phyloP scores from a whole-genome alignment of 1,140 invertebrate genomes.

The Drosophila orena region DNA sequence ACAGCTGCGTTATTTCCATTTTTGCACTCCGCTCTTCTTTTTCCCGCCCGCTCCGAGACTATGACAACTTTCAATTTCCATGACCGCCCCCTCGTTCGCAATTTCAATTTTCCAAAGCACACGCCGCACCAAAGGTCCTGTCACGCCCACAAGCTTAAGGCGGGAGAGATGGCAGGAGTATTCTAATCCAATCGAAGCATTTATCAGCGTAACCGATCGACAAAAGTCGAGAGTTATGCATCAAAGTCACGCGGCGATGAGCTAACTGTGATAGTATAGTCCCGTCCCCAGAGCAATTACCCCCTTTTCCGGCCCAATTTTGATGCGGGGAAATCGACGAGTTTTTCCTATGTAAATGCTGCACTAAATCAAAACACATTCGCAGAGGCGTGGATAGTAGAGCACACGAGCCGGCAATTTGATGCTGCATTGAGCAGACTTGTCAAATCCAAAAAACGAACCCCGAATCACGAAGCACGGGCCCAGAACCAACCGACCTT shows the following conservation, averaged over 20 bases:
- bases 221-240: constrained; percentile 79
- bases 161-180: constrained; percentile 18
- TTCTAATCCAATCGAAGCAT: constrained; percentile 80
- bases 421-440: constrained; percentile 67
- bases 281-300: constrained; percentile 52
- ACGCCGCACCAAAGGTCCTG: constrained; percentile 35
- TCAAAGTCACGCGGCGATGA: constrained; percentile 72
- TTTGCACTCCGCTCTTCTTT: constrained; percentile 23
- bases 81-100: constrained; percentile 40
- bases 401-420: constrained; percentile 73
- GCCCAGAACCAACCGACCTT: constrained; percentile 11
- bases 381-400: constrained; percentile 8
- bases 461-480: constrained; percentile 18
- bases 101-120: constrained; percentile 70
- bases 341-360: constrained; percentile 75
- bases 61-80: constrained; percentile 79
- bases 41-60: constrained; percentile 33
- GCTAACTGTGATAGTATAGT: constrained; percentile 63
- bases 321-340: constrained; percentile 64
- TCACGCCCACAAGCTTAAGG: constrained; percentile 72
- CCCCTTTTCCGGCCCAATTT: constrained; percentile 19
- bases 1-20: constrained; percentile 76
- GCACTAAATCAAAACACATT: constrained; percentile 77
- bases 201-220: constrained; percentile 77
- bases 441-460: constrained; percentile 63